A percentile compares a stretch with the other conserved stretches of the same genome.
Conservation (phyloP, 2,797 vertebrate species). For the Meda fulgida region DNA sequence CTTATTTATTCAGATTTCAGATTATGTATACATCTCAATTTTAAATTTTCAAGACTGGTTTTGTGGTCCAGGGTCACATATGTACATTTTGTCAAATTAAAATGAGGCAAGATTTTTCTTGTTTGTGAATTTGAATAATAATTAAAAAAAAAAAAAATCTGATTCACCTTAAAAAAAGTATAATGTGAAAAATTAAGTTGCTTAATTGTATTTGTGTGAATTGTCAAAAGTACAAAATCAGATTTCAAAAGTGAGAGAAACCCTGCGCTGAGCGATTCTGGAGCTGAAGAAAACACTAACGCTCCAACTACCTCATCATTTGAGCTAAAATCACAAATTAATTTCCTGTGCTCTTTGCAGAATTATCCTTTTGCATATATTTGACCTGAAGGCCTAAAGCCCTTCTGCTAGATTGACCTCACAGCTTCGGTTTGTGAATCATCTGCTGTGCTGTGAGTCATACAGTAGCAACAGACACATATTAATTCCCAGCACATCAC, state of each 20-base stretch:
- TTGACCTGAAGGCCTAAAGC: conserved; percentile 31
- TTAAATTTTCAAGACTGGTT: too few relatives aligned
- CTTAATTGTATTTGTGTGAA: background rate
- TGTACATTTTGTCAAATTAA: background rate
- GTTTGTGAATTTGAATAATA: too few relatives aligned
- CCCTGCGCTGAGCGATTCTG: background rate
- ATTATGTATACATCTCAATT: too few relatives aligned
- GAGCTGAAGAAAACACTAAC: background rate
- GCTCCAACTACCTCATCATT: background rate
- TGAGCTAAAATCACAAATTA: background rate
- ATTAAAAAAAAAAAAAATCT: too few relatives aligned
- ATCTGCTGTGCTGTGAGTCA: conserved; percentile 11
- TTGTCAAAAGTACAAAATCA: background rate
- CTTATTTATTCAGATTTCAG: too few relatives aligned
- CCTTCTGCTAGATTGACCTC: conserved; percentile 1
- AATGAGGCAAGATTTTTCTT: background rate
- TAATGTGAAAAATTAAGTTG: background rate
- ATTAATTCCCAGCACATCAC: conserved; percentile 4
- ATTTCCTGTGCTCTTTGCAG: conserved; percentile 33
- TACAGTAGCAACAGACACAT: background rate
- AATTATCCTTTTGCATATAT: conserved; percentile 29
- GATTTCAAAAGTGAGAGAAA: background rate
- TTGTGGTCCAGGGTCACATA: too few relatives aligned
- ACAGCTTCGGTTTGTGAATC: conserved; percentile 16
- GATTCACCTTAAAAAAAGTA: background rate